phyloP scores from a whole-genome alignment of 2,797 vertebrate genomes.

The Artibeus lituratus region DNA sequence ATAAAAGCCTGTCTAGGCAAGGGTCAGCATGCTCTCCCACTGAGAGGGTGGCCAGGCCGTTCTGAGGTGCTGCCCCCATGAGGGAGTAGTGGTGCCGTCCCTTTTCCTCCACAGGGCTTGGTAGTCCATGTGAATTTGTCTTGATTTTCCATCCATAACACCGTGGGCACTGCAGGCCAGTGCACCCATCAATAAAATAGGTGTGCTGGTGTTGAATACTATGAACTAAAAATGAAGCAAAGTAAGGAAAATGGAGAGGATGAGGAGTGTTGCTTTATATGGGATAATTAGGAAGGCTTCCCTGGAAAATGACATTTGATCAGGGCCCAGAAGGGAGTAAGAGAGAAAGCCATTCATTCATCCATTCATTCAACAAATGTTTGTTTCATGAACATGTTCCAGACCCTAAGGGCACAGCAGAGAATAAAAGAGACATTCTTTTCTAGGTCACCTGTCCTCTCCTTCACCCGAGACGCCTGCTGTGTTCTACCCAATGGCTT shows the following conservation, averaged over 20 bases:
- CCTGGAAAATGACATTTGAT: neutral
- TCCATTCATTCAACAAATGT: neutral
- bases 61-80: too few relatives aligned
- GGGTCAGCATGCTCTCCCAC: too few relatives aligned
- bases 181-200: neutral
- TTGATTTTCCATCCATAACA: too few relatives aligned
- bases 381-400: neutral
- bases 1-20: too few relatives aligned
- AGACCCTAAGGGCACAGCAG: neutral
- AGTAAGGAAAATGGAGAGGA: neutral
- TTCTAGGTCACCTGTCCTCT: neutral
- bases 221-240: neutral
- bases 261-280: neutral
- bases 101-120: too few relatives aligned
- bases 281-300: neutral
- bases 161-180: too few relatives aligned
- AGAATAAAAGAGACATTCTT: neutral
- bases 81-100: too few relatives aligned
- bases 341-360: neutral
- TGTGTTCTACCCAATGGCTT: neutral
- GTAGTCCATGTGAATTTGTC: too few relatives aligned
- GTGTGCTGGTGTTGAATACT: neutral
- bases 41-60: too few relatives aligned
- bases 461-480: neutral
- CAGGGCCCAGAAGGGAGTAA: neutral